Percentiles rank a stretch among this genome's conserved stretches.
phyloP scores from a whole-genome alignment of 2,888 invertebrate genomes.

The Synergus laeviventris region DNA sequence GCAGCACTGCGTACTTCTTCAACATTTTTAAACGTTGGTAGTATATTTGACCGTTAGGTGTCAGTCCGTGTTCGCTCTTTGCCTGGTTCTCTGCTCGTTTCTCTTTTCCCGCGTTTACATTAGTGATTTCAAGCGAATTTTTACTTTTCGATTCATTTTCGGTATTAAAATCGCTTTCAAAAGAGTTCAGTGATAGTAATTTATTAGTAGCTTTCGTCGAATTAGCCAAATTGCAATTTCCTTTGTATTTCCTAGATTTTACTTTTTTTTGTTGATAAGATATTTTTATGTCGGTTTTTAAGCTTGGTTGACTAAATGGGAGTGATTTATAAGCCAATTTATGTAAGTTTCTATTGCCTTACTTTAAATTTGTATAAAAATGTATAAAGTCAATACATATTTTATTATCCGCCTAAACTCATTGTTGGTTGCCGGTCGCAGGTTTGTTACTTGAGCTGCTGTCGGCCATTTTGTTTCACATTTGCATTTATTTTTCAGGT shows the following conservation, averaged over 20 bases:
- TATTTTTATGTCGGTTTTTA: neutral
- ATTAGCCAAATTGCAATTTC: too few relatives aligned
- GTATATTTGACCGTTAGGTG: neutral
- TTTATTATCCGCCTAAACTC: neutral
- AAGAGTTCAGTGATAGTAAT: neutral
- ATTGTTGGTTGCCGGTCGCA: too few relatives aligned
- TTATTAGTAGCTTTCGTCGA: neutral
- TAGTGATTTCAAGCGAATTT: neutral
- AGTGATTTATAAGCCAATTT: neutral
- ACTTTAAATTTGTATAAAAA: neutral
- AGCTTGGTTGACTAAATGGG: neutral
- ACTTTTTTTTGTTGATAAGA: neutral
- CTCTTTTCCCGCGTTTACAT: neutral
- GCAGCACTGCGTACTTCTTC: neutral
- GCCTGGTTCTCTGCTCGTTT: neutral
- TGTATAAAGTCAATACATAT: neutral
- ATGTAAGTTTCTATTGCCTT: neutral
- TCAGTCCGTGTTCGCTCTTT: neutral
- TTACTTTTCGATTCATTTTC: neutral
- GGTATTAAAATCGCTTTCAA: neutral
- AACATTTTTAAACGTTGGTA: neutral
- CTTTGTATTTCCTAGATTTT: neutral
- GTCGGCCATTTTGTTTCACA: too few relatives aligned
- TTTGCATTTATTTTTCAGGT: too few relatives aligned
- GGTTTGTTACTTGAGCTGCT: too few relatives aligned